Base-by-base conservation (phyloP, 2,888 invertebrate genomes). In the Temnothorax ravouxi region DNA sequence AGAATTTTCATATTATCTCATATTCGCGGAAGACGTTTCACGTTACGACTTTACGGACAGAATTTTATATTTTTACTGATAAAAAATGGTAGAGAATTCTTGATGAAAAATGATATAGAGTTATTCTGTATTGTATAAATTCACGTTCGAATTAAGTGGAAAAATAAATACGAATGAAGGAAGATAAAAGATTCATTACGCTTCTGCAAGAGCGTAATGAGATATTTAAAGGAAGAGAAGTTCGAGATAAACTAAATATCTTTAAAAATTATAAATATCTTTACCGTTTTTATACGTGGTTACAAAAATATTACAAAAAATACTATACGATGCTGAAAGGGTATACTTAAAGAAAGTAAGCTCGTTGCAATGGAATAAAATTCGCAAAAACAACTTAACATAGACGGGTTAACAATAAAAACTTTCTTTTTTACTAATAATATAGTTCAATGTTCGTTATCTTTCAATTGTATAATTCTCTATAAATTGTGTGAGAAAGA, bases 151-250 rank as follows among this genome's bases (percentile, higher is more conserved):
- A 44, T 77, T 67, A 67, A 79, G 18, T 52, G 47, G 8, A 13
- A 69, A 79, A 69, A 59, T 79, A 69, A 34, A 21, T 69, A 66
- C 15, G 29, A 77, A 44, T 56, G 18, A 15, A 56, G 13, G n/a
- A 11, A 54, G 18, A 56, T 79, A 79, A 79, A 69, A 59, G 21
- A 69, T 56, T 77, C 77, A 77, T 69, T 59, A 67, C 34, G 21
- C 21, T 29, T 18, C 13, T 11, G n/a, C 8, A 21, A 59, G 38
- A 47, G 13, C 15, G 15, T 56, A 59, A 44, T 67, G 56, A 59
- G 29, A 34, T 13, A 34, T 69, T n/a, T 25, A 47, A 59, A 69
- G 13, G 18, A 67, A 29, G 15, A 67, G n/a, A 44, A 34, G 15
- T 18, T 67, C 4, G 9, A 69, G 5, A 44, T 21, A n/a, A 34